Evolutionary conservation across 2,888 invertebrate genomes (phyloP), one percentile per base, ranked within the genome.

Genomic region (Bellardia bayeri): DNA sequence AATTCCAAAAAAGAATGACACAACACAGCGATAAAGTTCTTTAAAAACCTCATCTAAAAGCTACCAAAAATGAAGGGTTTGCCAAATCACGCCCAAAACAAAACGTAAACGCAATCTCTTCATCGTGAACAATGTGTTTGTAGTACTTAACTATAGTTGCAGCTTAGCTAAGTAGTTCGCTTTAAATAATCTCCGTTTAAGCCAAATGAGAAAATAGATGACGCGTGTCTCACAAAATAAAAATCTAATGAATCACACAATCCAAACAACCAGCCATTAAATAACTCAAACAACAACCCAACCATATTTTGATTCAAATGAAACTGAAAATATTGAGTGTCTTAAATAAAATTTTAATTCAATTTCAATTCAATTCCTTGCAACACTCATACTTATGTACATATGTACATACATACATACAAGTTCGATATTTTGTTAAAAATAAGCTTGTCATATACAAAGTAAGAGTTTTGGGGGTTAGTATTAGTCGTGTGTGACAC

Each of bases 141-240:
- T 56, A 14, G 63, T 33, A 49, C 61, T 69, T 74, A 91, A 90
- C 92, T 91, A 23, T 23, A 91, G 92, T 92, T 92, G 91, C 85
- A 75, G 84, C 91, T 91, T 91, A 91, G 91, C 90, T 91, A 92
- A 92, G 91, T 92, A 91, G 92, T 92, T 92, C 91, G 89, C 88
- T 89, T 89, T 85, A 90, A 89, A 88, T 89, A 89, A 89, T 89
- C 89, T 86, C 78, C 76, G 88, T 82, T 85, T 85, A 79, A 85
- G 61, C 79, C 56, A 82, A 87, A 87, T 87, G 85, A 74, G 78
- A 85, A 87, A 87, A 87, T 85, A 75, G 75, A 75, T 45, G 85
- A 56, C 87, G 87, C 87, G 87, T 87, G 87, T 69, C 64, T 51
- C 66, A 72, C 66, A 49, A 63, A 68, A 56, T 16, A 56, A 69